Base-by-base conservation (phyloP, 2,113 vertebrate species). In the Gallinago jamesoni region DNA sequence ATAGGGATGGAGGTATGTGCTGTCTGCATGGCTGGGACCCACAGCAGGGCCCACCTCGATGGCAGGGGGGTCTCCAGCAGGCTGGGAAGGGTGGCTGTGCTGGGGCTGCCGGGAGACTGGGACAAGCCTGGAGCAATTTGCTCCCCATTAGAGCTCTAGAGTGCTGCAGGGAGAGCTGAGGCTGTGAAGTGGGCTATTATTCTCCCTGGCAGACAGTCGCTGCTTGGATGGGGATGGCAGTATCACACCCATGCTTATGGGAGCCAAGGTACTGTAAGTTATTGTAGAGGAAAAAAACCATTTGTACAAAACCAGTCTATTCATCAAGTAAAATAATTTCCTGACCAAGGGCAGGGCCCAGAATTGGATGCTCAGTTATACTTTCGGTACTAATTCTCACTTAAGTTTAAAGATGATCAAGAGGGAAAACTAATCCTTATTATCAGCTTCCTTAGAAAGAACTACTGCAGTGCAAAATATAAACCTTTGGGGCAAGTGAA, bases 141-240 rank as follows among this genome's bases (percentile, higher is more conserved):
- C 11, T 27, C 23, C 35, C 17, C 4, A 2, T 56, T 4, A 43
- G 30, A 27, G 33, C 23, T 16, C 21, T 14, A 1, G 19, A 28
- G 47, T 12, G 1, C 25, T 48, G 64, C 24, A 10, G 3, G 6
- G 33, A 12, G 12, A 37, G 37, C 50, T 31, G 37, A 16, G 48
- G 74, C 52, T 70, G 73, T 1, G 2, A 14, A 52, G 19, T 8
- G 45, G 4, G 16, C 5, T 3, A 1, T 13, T 37, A 5, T 3
- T 62, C 24, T 43, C 24, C 39, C 30, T 8, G 4, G 21, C 52
- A 63, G 64, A 52, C 27, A 53, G 5, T 14, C 0, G 1, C 66
- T 75, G 48, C 30, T 60, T 2, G 50, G 41, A 7, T 28, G 24
- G n/a, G 56, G 48, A 12, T 2, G 5, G 60, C 37, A 43, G 30